These are phyloP conservation scores for Drosophila parabipectinata DNA, from an alignment of 1,140 invertebrate genomes.

Conservation along the genomic window DNA sequence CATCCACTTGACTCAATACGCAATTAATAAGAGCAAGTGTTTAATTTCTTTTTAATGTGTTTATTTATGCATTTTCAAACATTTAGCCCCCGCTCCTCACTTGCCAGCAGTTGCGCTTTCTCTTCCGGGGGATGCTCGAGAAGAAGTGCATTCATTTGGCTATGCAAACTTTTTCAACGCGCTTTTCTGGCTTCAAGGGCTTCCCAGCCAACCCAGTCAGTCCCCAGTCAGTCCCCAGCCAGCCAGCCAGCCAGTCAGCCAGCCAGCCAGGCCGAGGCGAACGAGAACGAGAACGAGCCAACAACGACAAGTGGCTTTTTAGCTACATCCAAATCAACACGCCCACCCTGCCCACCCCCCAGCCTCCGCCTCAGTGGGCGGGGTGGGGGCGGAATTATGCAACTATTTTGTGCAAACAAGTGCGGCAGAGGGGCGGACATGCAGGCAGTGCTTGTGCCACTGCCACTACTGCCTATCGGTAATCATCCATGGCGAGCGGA, in stretches of 20 bases:
- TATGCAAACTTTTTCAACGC: slow-evolving; percentile 80
- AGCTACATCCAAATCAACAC: slow-evolving; percentile 80
- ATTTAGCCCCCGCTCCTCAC: slow-evolving; percentile 40
- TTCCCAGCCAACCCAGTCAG: neutral
- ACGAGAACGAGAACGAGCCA: slow-evolving; percentile 9
- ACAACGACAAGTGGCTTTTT: slow-evolving; percentile 75
- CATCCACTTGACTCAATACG: slow-evolving; percentile 54
- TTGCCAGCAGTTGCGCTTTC: slow-evolving; percentile 11
- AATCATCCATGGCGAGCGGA: slow-evolving; percentile 36
- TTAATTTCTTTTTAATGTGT: slow-evolving; percentile 79
- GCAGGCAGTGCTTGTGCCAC: neutral
- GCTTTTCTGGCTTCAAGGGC: slow-evolving; percentile 61
- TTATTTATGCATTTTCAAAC: slow-evolving; percentile 76
- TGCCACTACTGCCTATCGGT: slow-evolving; percentile 27
- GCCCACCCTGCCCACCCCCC: slow-evolving; percentile 11
- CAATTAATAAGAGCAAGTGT: slow-evolving; percentile 68
- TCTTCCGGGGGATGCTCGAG: neutral
- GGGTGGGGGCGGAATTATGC: slow-evolving; percentile 60
- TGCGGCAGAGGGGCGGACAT: neutral
- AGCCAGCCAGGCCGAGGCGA: no score
- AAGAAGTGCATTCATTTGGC: slow-evolving; percentile 65
- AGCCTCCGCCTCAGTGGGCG: neutral
- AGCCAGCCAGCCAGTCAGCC: no score
- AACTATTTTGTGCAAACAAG: slow-evolving; percentile 75
- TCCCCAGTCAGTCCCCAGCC: no score